Percentiles rank a stretch among this genome's conserved stretches.
Conservation (phyloP, 1,140 invertebrate genomes). For the Wasmannia auropunctata region DNA sequence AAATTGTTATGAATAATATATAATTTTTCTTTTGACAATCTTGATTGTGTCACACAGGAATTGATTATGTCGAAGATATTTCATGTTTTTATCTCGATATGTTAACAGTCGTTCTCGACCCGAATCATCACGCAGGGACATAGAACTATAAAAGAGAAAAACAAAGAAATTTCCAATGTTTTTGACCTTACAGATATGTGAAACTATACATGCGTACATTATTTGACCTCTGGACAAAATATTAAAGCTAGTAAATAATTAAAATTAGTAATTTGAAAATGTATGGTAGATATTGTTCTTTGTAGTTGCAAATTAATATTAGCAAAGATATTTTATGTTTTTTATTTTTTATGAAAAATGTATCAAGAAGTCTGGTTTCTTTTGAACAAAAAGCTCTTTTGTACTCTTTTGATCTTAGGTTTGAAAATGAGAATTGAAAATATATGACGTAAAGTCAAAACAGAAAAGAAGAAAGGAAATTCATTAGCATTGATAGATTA, state of each 20-base stretch:
- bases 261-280: too few relatives aligned
- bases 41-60: neutral
- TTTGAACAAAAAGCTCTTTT: neutral
- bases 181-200: neutral
- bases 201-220: neutral
- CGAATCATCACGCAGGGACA: neutral
- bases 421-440: neutral
- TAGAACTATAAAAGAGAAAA: neutral
- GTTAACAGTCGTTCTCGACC: neutral
- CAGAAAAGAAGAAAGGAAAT: neutral
- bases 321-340: neutral
- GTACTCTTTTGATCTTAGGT: neutral
- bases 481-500: neutral
- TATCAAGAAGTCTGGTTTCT: neutral
- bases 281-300: neutral
- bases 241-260: neutral
- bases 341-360: neutral
- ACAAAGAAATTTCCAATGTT: neutral
- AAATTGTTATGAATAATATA: too few relatives aligned
- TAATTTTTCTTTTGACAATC: neutral
- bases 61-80: neutral
- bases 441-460: neutral
- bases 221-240: neutral
- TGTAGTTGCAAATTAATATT: neutral
- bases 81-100: neutral